Conservation (phyloP, 2,888 invertebrate genomes). For the Xanthorhoe spadicearia region DNA sequence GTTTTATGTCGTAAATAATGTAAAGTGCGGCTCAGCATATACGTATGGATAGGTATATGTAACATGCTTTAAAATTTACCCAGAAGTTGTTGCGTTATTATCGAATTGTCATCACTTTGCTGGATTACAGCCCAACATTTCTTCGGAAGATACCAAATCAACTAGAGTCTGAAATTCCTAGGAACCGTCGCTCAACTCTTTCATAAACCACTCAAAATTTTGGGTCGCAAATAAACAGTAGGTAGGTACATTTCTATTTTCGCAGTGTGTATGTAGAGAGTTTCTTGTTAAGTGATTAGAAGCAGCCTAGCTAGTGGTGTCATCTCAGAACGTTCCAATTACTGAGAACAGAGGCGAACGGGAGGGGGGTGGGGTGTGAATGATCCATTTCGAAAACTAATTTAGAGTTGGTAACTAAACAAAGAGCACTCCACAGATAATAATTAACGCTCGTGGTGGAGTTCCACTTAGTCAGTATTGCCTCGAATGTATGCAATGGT, state of each 20-base stretch:
- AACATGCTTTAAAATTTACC: no score
- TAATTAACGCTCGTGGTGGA: conserved; percentile 85
- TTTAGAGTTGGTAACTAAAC: conserved; percentile 86
- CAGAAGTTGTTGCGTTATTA: no score
- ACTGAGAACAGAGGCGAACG: conserved; percentile 65
- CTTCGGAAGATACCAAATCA: no score
- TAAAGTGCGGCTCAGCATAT: no score
- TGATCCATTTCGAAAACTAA: conserved; percentile 86
- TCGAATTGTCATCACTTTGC: no score
- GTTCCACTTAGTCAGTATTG: conserved; percentile 81
- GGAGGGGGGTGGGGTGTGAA: conserved; percentile 74
- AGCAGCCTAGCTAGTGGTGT: conserved; percentile 80
- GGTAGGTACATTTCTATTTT: conserved; percentile 40
- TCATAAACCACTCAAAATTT: background rate
- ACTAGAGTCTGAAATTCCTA: no score
- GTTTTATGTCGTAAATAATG: no score
- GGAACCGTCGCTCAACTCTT: background rate
- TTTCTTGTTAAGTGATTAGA: conserved; percentile 84
- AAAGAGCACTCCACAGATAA: conserved; percentile 85
- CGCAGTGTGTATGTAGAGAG: conserved; percentile 62
- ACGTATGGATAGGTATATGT: no score
- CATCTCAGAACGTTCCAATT: conserved; percentile 85
- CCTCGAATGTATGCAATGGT: conserved; percentile 74
- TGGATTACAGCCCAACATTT: no score
- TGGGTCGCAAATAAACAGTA: background rate